Evolutionary conservation across 2,888 invertebrate genomes (phyloP).

Genomic region (Trisateles emortualis): DNA sequence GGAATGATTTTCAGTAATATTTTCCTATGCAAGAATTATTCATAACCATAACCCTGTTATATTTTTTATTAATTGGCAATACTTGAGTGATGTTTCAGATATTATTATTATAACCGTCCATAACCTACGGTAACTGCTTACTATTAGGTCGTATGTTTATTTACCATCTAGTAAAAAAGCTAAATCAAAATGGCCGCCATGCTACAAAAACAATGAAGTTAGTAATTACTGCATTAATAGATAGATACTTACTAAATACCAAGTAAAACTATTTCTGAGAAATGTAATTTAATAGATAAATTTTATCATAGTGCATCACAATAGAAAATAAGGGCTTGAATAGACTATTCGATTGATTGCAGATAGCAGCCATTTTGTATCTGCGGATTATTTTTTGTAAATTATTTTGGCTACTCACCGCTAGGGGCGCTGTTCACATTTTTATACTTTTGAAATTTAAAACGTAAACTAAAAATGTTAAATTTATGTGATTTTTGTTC

Average conservation of each 20-base stretch:
- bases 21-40: too few species aligned
- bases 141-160: too few species aligned
- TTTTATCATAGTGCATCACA: constrained; percentile 9
- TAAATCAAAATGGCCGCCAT: not conserved
- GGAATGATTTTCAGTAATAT: too few species aligned
- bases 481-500: too few species aligned
- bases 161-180: too few species aligned
- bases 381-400: not conserved
- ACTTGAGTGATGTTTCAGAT: too few species aligned
- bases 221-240: not conserved
- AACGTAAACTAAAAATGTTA: not conserved
- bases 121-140: too few species aligned
- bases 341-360: constrained; percentile 14
- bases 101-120: too few species aligned
- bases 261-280: constrained; percentile 16
- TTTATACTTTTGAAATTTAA: too few species aligned
- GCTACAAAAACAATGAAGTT: not conserved
- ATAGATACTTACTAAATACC: not conserved
- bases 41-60: too few species aligned
- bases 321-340: constrained; percentile 18
- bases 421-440: not conserved
- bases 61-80: too few species aligned
- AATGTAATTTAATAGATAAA: constrained; percentile 4
- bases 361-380: constrained; percentile 1
- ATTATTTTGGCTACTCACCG: not conserved